Base-by-base conservation (phyloP, 1,140 invertebrate genomes). In the Heliconius hermathena region DNA sequence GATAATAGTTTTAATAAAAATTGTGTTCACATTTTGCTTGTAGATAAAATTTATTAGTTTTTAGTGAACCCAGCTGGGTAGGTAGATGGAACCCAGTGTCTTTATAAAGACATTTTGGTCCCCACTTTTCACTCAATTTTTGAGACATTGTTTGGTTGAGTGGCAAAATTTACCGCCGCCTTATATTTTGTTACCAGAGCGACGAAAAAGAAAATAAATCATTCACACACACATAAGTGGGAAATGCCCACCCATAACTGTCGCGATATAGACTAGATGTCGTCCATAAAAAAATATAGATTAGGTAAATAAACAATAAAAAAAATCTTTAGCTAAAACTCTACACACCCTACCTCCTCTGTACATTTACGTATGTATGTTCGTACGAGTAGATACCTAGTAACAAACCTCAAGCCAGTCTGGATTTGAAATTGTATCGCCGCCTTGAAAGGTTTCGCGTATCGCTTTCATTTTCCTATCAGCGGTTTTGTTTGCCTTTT, bases 361-460 rank as follows among this genome's bases (percentile, higher is more conserved):
- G 11, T 57, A 22, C 8, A n/a, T 54, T 20, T 57, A 57, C n/a
- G 8, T 57, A 57, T 57, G 54, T 57, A 57, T 11, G 20, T 22
- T 57, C 2, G 20, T 54, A 54, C 2, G 20, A 20, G 11, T 20
- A 49, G 49, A 57, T 22, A 57, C 54, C 54, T 73, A 78, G 38
- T 22, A 20, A 46, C 74, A 46, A 60, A 66, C 78, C 78, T 76
- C 74, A 76, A 71, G 57, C 57, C 76, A 46, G 74, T 76, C 38
- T 73, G 71, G 74, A 72, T 73, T 80, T 76, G 74, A 75, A 80
- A 80, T 80, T 71, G 46, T 72, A 76, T 54, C 78, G 70, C 16
- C 46, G 46, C 49, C 70, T 80, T 80, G 52, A 73, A 80, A 29
- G 78, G 78, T 76, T 80, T 80, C 78, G 26, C 78, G 38, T 80